These are phyloP conservation scores for Perca fluviatilis DNA, from an alignment of 2,113 vertebrate species.

Conservation along the genomic window DNA sequence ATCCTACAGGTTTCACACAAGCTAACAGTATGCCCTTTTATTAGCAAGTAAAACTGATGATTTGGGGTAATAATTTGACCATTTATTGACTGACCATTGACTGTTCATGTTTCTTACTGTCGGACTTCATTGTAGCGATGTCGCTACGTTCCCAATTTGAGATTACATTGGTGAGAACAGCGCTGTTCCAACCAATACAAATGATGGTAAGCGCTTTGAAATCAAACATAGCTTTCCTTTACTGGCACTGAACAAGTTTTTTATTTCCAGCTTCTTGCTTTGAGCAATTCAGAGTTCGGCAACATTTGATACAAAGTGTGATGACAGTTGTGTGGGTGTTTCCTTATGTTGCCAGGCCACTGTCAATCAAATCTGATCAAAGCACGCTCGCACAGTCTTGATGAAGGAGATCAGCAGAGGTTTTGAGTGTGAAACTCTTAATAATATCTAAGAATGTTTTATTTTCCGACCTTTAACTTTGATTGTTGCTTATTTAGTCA, in stretches of 20 bases:
- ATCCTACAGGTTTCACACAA: background rate
- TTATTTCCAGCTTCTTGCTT: background rate
- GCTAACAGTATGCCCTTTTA: background rate
- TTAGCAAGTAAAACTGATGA: background rate
- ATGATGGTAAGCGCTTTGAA: background rate
- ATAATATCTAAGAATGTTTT: background rate
- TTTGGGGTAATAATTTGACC: background rate
- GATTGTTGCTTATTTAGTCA: background rate
- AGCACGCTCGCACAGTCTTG: background rate
- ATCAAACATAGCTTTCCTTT: background rate
- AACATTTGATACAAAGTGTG: background rate
- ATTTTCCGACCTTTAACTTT: background rate
- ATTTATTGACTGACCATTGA: background rate
- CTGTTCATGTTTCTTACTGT: background rate
- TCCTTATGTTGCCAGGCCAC: background rate
- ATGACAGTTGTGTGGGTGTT: background rate
- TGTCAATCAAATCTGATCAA: background rate
- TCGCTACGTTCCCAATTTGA: background rate
- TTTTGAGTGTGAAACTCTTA: background rate
- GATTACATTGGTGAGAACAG: background rate
- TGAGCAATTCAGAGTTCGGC: background rate
- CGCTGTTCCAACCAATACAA: background rate
- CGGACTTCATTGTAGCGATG: background rate
- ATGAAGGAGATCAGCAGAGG: background rate
- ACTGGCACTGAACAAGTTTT: background rate